Base-by-base conservation (phyloP, 2,113 vertebrate species). In the Chlamydotis undulata region DNA sequence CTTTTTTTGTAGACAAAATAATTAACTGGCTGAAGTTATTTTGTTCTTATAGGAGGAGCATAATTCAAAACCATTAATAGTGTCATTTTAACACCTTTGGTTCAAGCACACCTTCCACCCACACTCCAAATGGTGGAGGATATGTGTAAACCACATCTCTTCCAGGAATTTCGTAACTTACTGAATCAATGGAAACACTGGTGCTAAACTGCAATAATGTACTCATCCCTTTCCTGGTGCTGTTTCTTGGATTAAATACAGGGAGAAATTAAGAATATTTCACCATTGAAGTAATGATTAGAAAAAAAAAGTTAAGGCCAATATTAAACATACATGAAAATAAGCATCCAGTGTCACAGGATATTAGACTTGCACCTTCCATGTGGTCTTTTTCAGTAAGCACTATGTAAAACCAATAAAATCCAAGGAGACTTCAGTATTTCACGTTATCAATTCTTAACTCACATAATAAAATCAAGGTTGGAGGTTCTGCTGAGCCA, bases 81-180 rank as follows among this genome's bases (percentile, higher is more conserved):
- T 47, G 60, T 81, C 64, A 90, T 92, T 93, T 93, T 90, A 89
- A 79, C 88, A 89, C 83, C 83, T 83, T 92, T 52, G 83, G 45
- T 77, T 95, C 69, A 86, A 95, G 35, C 60, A 68, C 71, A 88
- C 43, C 88, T 83, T 78, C 76, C 88, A 83, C 96, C 88, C 93
- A 93, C 90, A 65, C 49, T 90, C 88, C 83, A 94, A 60, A 93
- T 94, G 95, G 83, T 84, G 49, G 60, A 77, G 71, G 56, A 83
- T 75, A 70, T 56, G 93, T 10, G 43, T 74, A 88, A 92, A 70
- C 13, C 52, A 33, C 35, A 47, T 64, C 59, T 80, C 52, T 86
- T 77, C 45, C 83, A 93, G 85, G 68, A 94, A 95, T 55, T 64
- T 68, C 64, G 59, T 37, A 69, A 70, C 37, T 61, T 73, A 37